A percentile compares a stretch with the other conserved stretches of the same genome.
These are phyloP conservation scores for Haliclona indistincta DNA, from an alignment of 37 sponge, comb jelly and placozoan genomes.

Conservation along the genomic window DNA sequence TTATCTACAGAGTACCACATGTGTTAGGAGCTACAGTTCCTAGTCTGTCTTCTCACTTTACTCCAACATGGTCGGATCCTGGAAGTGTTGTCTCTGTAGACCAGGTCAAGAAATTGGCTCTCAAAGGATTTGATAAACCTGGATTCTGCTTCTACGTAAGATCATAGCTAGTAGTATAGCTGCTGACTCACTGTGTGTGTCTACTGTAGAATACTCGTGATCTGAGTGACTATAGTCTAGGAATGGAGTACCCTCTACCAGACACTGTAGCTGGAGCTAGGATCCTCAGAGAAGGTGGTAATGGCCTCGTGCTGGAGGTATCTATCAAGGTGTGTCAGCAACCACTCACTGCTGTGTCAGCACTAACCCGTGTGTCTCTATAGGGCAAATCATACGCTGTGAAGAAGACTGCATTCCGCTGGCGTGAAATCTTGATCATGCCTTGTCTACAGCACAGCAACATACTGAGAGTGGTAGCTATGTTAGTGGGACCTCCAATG, in stretches of 20 bases:
- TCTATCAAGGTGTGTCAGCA: background rate
- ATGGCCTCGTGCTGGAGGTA: background rate
- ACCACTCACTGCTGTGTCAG: too few species aligned
- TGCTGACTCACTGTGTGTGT: too few species aligned
- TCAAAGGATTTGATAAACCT: background rate
- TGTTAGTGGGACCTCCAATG: slow-evolving; percentile 2
- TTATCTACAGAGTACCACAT: too few species aligned
- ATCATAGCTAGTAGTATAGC: too few species aligned
- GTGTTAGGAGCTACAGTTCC: too few species aligned
- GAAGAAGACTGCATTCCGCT: background rate
- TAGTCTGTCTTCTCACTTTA: too few species aligned
- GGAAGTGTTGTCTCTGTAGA: background rate
- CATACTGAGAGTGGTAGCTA: background rate
- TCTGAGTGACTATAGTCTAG: background rate
- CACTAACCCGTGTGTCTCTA: too few species aligned
- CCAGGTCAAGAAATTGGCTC: background rate
- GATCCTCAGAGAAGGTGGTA: background rate
- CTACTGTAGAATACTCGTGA: too few species aligned
- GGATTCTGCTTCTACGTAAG: slow-evolving; percentile 10
- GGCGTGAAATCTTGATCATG: slow-evolving; percentile 8
- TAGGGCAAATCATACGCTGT: slow-evolving; percentile 3
- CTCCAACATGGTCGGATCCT: background rate
- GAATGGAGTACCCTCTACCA: background rate
- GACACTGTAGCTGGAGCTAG: background rate
- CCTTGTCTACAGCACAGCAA: background rate